Conservation (phyloP, 2,888 invertebrate genomes). For the Panopea generosa region DNA sequence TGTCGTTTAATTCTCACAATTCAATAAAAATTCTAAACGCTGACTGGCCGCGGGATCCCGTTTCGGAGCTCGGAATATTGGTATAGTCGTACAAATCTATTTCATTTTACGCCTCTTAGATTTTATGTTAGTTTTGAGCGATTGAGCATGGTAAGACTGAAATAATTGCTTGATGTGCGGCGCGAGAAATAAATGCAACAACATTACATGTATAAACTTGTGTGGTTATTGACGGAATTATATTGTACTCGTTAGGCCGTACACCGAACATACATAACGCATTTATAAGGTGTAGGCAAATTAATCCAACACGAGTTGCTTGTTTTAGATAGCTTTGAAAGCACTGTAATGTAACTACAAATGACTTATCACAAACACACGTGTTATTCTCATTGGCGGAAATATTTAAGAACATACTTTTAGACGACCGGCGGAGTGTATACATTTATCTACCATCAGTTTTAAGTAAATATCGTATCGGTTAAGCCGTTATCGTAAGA, state of each 20-base stretch:
- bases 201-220: not conserved
- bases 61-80: constrained; percentile 12
- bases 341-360: no score
- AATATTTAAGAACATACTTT: not conserved
- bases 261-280: not conserved
- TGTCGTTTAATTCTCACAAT: constrained; percentile 18
- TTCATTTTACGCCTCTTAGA: constrained; percentile 35
- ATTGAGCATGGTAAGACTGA: constrained; percentile 30
- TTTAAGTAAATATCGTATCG: constrained; percentile 19
- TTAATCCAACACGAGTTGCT: not conserved
- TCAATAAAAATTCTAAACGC: constrained; percentile 13
- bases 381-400: not conserved
- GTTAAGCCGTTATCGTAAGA: constrained; percentile 43
- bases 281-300: not conserved
- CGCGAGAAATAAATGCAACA: no score
- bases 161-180: not conserved
- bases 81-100: constrained; percentile 19
- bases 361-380: no score
- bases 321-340: not conserved
- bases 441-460: not conserved
- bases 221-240: not conserved
- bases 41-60: constrained; percentile 14
- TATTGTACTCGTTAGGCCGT: not conserved
- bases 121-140: constrained; percentile 42
- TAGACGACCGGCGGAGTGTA: not conserved